Percentiles rank a stretch among this genome's conserved stretches.
Evolutionary conservation across 2,113 vertebrate species (phyloP).

Genomic region (Columba janthina): DNA sequence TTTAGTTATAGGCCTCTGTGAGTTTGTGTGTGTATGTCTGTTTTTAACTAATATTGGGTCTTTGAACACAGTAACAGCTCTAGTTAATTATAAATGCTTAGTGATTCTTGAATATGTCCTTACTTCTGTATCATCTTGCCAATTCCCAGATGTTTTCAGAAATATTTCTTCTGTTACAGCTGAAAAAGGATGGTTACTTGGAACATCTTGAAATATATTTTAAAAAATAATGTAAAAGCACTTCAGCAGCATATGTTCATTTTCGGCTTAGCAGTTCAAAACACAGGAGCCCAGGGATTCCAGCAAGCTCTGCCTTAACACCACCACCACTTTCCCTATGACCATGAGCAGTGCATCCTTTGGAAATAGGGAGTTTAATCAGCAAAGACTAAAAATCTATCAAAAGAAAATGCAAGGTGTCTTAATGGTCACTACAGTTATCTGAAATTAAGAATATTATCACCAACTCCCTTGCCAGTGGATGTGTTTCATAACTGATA

Average conservation of each 20-base stretch:
- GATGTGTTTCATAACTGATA: background rate
- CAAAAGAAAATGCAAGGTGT: background rate
- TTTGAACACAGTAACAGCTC: background rate
- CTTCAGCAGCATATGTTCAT: slow-evolving; percentile 6
- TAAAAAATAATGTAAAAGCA: background rate
- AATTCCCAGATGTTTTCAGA: slow-evolving; percentile 10
- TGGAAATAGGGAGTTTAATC: background rate
- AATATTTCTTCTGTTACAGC: background rate
- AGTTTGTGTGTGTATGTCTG: background rate
- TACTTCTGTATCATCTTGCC: background rate
- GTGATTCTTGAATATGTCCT: background rate
- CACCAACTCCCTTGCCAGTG: background rate
- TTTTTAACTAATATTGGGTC: background rate
- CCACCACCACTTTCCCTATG: background rate
- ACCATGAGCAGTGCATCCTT: background rate
- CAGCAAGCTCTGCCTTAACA: background rate
- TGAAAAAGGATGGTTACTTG: background rate
- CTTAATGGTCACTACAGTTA: background rate
- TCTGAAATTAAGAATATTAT: background rate
- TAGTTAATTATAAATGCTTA: background rate
- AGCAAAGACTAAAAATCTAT: background rate
- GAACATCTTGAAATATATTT: background rate
- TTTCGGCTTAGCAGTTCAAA: background rate
- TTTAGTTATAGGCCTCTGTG: background rate
- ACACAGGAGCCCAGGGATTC: background rate